phyloP scores from a whole-genome alignment of 2,797 vertebrate genomes.

The Phaenicophaeus curvirostris region DNA sequence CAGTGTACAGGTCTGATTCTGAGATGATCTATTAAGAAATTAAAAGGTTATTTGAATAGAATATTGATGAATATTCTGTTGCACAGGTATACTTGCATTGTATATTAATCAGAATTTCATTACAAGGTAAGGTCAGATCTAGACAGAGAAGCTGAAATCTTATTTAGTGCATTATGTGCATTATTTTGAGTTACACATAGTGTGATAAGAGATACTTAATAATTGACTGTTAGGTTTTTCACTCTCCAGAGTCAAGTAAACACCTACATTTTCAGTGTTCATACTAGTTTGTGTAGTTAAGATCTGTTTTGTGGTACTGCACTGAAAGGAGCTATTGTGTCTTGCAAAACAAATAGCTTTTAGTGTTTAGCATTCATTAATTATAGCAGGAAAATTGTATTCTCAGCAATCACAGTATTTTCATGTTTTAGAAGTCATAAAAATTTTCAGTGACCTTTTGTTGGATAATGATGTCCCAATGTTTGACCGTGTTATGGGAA shows the following conservation, averaged over 20 bases:
- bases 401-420: background rate
- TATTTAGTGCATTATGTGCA: background rate
- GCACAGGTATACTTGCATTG: background rate
- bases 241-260: constrained; percentile 20
- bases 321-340: background rate
- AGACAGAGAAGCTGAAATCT: background rate
- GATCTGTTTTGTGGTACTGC: background rate
- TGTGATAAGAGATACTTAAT: background rate
- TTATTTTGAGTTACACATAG: background rate
- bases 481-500: constrained; percentile 21
- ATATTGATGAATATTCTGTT: background rate
- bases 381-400: background rate
- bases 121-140: background rate
- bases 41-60: background rate
- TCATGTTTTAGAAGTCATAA: constrained; percentile 35
- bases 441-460: background rate
- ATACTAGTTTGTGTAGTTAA: background rate
- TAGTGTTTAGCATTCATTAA: background rate
- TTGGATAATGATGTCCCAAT: background rate
- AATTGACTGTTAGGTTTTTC: constrained; percentile 19
- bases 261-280: background rate
- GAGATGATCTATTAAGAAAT: background rate
- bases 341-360: constrained; percentile 2
- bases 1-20: background rate
- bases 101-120: constrained; percentile 18